Evolutionary conservation across 2,113 vertebrate genomes (phyloP).

Genomic region (Pachycephala philippinensis): DNA sequence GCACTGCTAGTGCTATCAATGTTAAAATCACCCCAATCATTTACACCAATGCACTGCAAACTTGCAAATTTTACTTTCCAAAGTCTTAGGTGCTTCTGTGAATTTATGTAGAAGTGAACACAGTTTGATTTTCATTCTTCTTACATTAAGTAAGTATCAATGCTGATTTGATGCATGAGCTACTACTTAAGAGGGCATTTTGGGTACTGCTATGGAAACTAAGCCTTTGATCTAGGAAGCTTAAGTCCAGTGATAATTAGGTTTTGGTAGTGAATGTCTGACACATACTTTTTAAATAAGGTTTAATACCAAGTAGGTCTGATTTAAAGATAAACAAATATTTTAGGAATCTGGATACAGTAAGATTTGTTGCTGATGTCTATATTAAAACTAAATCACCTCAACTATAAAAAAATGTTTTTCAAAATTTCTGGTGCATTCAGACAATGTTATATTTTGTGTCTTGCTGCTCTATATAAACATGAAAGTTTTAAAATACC

Average conservation of each 20-base stretch:
- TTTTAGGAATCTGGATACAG: not conserved
- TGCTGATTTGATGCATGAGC: not conserved
- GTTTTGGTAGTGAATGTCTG: not conserved
- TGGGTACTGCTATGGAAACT: not conserved
- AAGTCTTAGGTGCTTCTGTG: not conserved
- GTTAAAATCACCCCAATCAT: not conserved
- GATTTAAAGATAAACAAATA: not conserved
- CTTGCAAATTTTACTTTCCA: not conserved
- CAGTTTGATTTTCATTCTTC: not conserved
- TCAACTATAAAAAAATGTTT: not conserved
- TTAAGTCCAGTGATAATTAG: not conserved
- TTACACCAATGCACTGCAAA: not conserved
- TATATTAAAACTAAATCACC: not conserved
- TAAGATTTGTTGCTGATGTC: not conserved
- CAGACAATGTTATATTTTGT: not conserved
- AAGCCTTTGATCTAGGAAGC: conserved; percentile 17
- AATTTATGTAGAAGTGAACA: not conserved
- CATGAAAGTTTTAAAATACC: not conserved
- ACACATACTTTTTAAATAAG: not conserved
- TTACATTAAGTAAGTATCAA: not conserved
- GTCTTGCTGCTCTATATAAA: not conserved
- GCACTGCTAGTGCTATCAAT: not conserved
- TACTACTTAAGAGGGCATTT: not conserved
- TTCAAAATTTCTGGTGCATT: not conserved
- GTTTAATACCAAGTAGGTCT: not conserved